Evolutionary conservation across 2,797 vertebrate species (phyloP), one percentile per base, ranked within the genome.

Genomic region (Selene dorsalis): DNA sequence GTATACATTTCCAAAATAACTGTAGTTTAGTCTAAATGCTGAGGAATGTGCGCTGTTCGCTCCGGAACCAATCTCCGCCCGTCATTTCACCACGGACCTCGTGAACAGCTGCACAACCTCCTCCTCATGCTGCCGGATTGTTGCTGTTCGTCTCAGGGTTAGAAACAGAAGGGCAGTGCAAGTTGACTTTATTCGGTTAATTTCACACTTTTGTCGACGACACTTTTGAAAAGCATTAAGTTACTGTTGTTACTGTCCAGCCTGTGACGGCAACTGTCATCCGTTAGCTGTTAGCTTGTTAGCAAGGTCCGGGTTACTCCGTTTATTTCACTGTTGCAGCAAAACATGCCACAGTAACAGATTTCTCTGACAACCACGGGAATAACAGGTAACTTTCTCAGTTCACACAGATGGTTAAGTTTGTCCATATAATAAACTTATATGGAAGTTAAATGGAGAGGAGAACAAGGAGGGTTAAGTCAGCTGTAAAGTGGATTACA

Each of bases 51-150:
- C 2, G 6, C 20, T 16, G 2, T 13, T 1, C 3, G 4, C 18
- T 10, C 4, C 84, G 89, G 92, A 93, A 93, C 89, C 38, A 72
- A 59, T 22, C 0, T 71, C 24, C 0, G 3, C 2, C 0, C 1
- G 0, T 0, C 17, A 4, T 43, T 55, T 39, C 48, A 8, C 5
- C 12, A 59, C 85, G 87, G 86, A 83, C 71, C 1, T 6, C 1
- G 12, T 3, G 30, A n/a, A 59, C 13, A 1, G 88, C 1, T 69
- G 85, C 83, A 86, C 91, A 20, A 1, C 0, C 2, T 1, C 7
- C 30, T 18, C 4, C 52, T 81, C 89, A 88, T 66, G 89, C 82
- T 43, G 65, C 18, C 28, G n/a, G 13, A 3, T 28, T 53, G 39
- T 30, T 70, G 17, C n/a, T 65, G 20, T 53, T 24, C 14, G 12